Percentiles rank a stretch among this genome's conserved stretches.
These are phyloP conservation scores for Podarcis muralis DNA, from an alignment of 2,113 vertebrate species.

Conservation along the genomic window DNA sequence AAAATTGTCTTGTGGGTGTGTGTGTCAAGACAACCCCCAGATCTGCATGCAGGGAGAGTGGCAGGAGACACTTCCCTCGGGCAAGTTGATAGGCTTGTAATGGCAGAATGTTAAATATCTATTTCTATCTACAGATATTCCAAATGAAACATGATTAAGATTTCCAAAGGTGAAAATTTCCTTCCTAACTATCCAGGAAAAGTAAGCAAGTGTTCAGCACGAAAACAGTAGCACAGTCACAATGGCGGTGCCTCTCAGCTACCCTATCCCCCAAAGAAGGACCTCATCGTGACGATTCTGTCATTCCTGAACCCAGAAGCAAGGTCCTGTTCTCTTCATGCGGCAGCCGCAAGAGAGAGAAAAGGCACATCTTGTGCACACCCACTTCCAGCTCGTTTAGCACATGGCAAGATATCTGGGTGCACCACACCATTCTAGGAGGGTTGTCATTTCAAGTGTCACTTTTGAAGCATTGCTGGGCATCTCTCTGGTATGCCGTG, in stretches of 20 bases:
- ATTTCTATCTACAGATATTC: too few relatives aligned
- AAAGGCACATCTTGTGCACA: background rate
- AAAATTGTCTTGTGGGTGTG: too few relatives aligned
- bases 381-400: background rate
- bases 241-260: background rate
- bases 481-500: background rate
- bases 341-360: background rate
- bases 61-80: too few relatives aligned
- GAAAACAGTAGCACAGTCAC: background rate
- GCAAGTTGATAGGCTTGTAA: too few relatives aligned
- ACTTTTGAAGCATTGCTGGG: background rate
- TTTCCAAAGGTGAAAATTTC: too few relatives aligned
- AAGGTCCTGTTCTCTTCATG: background rate
- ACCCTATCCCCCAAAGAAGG: background rate
- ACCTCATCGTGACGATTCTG: background rate
- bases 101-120: too few relatives aligned
- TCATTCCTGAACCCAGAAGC: background rate
- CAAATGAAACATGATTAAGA: too few relatives aligned
- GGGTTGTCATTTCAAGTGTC: background rate
- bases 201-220: too few relatives aligned
- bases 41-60: too few relatives aligned
- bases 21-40: too few relatives aligned
- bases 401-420: too few relatives aligned
- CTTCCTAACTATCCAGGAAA: too few relatives aligned
- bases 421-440: background rate